phyloP scores from a whole-genome alignment of 2,888 invertebrate species.

The Caenorhabditis sp. region DNA sequence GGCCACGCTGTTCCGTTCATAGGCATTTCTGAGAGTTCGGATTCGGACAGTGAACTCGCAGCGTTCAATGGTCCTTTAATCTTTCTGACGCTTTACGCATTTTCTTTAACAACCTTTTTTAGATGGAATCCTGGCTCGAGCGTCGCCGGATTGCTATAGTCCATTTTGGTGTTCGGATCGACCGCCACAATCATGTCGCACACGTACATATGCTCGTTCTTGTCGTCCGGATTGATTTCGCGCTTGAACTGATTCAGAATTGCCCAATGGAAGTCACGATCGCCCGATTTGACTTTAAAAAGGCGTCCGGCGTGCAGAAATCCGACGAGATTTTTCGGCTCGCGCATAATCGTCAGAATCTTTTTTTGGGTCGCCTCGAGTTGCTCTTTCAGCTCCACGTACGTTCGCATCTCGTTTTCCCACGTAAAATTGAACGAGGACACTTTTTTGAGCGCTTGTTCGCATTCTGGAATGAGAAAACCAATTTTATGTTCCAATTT shows the following conservation, averaged over 20 bases:
- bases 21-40: no score
- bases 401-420: slow-evolving; percentile 51
- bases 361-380: slow-evolving; percentile 80
- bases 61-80: no score
- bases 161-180: background rate
- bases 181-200: slow-evolving; percentile 48
- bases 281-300: slow-evolving; percentile 84
- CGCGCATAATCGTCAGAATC: slow-evolving; percentile 87
- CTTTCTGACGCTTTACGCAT: background rate
- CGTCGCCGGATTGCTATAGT: slow-evolving; percentile 34
- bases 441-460: slow-evolving; percentile 2
- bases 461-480: slow-evolving; percentile 26
- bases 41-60: no score
- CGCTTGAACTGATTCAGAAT: slow-evolving; percentile 84
- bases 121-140: slow-evolving; percentile 45
- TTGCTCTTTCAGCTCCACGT: slow-evolving; percentile 37
- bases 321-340: slow-evolving; percentile 90
- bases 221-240: slow-evolving; percentile 80
- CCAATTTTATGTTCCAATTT: background rate
- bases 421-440: slow-evolving; percentile 22
- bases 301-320: slow-evolving; percentile 95
- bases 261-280: slow-evolving; percentile 94
- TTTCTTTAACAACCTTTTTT: slow-evolving; percentile 4
- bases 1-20: no score
- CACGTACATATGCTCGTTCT: slow-evolving; percentile 81